Conservation (phyloP, 2,888 invertebrate genomes). For the Loripinus fragilis region DNA sequence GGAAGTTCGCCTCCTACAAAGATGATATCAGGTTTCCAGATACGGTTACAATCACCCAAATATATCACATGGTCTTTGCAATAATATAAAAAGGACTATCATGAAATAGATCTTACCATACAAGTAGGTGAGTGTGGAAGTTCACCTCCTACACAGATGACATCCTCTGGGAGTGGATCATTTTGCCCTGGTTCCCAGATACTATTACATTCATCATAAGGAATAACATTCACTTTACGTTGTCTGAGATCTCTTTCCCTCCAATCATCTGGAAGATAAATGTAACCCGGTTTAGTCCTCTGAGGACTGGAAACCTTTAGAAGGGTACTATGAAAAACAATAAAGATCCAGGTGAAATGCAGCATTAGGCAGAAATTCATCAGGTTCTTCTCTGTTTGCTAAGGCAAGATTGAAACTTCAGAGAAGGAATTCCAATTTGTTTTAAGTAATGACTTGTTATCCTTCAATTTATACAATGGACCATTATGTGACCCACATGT, state of each 20-base stretch:
- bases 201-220: not conserved
- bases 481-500: too few species aligned
- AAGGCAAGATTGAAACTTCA: too few species aligned
- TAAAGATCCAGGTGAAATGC: too few species aligned
- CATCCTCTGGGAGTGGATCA: conserved; percentile 25
- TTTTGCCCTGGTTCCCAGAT: not conserved
- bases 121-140: conserved; percentile 38
- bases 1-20: conserved; percentile 43
- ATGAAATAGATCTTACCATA: conserved; percentile 39
- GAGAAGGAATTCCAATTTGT: too few species aligned
- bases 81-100: too few species aligned
- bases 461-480: too few species aligned
- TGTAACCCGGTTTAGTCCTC: too few species aligned
- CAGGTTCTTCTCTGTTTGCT: too few species aligned
- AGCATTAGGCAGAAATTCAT: too few species aligned
- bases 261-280: not conserved
- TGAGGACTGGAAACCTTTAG: too few species aligned
- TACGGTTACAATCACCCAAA: not conserved
- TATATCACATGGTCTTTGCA: not conserved
- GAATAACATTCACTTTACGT: not conserved
- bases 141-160: conserved; percentile 41
- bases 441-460: too few species aligned
- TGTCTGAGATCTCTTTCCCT: not conserved
- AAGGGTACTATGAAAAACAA: too few species aligned
- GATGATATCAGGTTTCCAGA: conserved; percentile 20